Base-by-base conservation (phyloP, 2,113 vertebrate genomes). In the Python bivittatus region DNA sequence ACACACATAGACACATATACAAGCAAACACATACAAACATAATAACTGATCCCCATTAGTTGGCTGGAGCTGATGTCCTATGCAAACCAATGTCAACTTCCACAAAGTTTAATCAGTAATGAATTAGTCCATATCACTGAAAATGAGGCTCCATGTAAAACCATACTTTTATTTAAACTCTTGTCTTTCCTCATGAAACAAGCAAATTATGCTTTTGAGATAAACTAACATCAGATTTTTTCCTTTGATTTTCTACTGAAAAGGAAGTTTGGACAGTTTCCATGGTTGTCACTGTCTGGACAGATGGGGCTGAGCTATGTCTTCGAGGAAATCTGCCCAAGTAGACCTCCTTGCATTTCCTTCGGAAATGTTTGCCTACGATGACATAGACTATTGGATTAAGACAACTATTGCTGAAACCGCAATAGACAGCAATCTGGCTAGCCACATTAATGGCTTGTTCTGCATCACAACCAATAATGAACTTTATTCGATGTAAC, bases 311-410 rank as follows among this genome's bases (percentile, higher is more conserved):
- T 94, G 57, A 57, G 15, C 95, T 95, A 23, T 79, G 95, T 17
- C 38, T 97, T 1, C 42, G 96, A 22, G 29, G 38, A 2, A 93
- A 84, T 64, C 97, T 96, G 4, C 96, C 88, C 44, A 92, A 64
- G 91, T 96, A 98, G 84, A 99, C 94, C 93, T 99, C 99, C n/a
- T 52, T 56, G 0, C 97, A 98, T 93, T 99, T 99, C 96, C 98
- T 99, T 92, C 98, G 97, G 96, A 99, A 99, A 95, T 98, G 98
- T 96, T 99, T 99, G 42, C 99, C 99, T 0, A 99, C 98, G 0
- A 99, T 98, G 64, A 99, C 98, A 0, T 99, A 99, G 12, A 99
- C 95, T 86, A 99, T 90, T 0, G 99, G 99, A 96, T 99, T 99
- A 88, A 99, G 97, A 90, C 98, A 98, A 94, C 99, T 99, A 97